Base-by-base conservation (phyloP, 1,140 invertebrate genomes). In the Ylistrum balloti region DNA sequence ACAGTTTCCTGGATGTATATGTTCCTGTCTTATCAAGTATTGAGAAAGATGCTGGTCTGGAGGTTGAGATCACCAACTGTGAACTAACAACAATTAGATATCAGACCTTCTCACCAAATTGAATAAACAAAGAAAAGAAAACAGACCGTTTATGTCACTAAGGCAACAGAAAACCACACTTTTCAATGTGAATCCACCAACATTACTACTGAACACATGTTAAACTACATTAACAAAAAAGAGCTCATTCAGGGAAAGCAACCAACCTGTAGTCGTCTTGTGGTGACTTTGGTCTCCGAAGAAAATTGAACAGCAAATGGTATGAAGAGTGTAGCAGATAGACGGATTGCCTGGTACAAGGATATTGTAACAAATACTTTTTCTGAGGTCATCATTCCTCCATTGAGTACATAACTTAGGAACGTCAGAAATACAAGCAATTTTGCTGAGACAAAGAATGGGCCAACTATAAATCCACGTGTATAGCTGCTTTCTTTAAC, bases 231-330 rank as follows among this genome's bases (percentile, higher is more conserved):
- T 17, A 1, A 45, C 41, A 45, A 45, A 13, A 45, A 17, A 74
- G 22, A 74, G 56, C n/a, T 28, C 56, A 28, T n/a, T 74, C 1
- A 74, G 56, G 56, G 56, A n/a, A 74, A n/a, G 11, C 20, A 45
- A 93, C 94, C 92, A 93, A 96, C 96, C 95, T 96, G 93, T 34
- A 96, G 45, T 88, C 96, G 94, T 86, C 91, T 91, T 87, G 95
- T 93, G 7, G 96, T 96, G 85, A 96, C 94, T 10, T 92, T 92
- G 1, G 93, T 94, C 91, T 96, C 96, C 41, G 96, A 92, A 0
- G 92, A 92, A 90, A 96, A 93, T 92, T 95, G 94, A 74, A 96
- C 91, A 41, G 93, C 94, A 87, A 94, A 91, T 34, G 94, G 93
- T 34, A 95, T 92, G 85, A 94, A 94, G 28, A 95, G 90, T 10